Evolutionary conservation across 2,888 invertebrate species (phyloP).

Genomic region (Neoitamus cyanurus): DNA sequence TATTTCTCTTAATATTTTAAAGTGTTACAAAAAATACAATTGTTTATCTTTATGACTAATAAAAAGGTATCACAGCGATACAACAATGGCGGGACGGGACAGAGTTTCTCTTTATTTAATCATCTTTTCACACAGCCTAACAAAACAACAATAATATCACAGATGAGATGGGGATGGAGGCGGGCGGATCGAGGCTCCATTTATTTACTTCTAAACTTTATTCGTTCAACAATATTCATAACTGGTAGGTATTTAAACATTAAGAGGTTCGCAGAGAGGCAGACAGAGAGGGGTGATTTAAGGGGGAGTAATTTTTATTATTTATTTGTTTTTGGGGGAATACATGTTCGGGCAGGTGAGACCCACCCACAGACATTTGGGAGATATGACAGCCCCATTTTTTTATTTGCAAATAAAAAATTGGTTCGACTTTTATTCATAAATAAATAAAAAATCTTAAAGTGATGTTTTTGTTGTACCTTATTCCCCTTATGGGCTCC

Average conservation of each 20-base stretch:
- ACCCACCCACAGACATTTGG: constrained; percentile 23
- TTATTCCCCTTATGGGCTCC: constrained; percentile 98
- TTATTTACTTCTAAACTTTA: constrained; percentile 6
- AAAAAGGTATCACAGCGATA: constrained; percentile 37
- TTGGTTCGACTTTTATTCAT: constrained; percentile 30
- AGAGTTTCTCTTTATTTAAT: constrained; percentile 35
- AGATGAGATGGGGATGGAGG: not conserved
- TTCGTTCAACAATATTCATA: constrained; percentile 4
- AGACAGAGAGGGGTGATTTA: not conserved
- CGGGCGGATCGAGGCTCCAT: not conserved
- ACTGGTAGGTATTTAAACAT: not conserved
- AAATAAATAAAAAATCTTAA: constrained; percentile 51
- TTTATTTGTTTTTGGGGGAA: constrained; percentile 43
- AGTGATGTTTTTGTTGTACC: constrained; percentile 71
- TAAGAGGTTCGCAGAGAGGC: not conserved
- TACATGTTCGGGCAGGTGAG: not conserved
- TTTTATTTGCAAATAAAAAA: constrained; percentile 29
- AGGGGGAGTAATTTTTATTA: constrained; percentile 37
- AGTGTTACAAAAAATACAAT: constrained; percentile 39
- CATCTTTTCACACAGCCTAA: constrained; percentile 18
- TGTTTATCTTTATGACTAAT: constrained; percentile 24
- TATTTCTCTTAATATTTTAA: constrained; percentile 37
- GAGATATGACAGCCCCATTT: not conserved
- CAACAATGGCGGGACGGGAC: constrained; percentile 16
- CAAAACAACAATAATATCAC: constrained; percentile 9